Conservation (phyloP, 2,113 vertebrate genomes). For the Platichthys stellatus region DNA sequence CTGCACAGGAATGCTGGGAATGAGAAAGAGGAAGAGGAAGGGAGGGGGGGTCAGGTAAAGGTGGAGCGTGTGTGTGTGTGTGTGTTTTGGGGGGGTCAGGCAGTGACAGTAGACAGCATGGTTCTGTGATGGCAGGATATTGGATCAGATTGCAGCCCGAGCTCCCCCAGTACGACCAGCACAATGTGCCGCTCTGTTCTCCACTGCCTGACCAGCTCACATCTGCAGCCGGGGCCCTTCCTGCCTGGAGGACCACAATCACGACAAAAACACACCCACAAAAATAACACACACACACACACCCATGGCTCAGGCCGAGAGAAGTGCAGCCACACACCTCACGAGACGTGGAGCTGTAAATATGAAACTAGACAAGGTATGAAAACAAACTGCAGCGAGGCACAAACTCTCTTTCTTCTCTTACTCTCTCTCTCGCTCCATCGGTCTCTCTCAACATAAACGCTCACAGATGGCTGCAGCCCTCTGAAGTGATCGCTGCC, state of each 20-base stretch:
- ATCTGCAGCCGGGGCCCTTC: constrained; percentile 72
- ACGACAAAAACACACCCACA: constrained; percentile 71
- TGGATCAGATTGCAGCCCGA: constrained; percentile 75
- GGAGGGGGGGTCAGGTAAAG: constrained; percentile 35
- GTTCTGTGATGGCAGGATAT: constrained; percentile 69
- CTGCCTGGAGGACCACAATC: constrained; percentile 73
- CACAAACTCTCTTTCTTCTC: constrained; percentile 32
- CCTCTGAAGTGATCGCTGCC: constrained; percentile 27
- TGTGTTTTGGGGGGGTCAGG: constrained; percentile 32
- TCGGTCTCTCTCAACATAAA: constrained; percentile 20
- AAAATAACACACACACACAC: constrained; percentile 48
- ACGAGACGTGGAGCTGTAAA: constrained; percentile 35
- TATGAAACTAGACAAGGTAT: constrained; percentile 57
- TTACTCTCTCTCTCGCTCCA: not conserved
- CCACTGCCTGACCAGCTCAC: constrained; percentile 46
- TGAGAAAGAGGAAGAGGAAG: constrained; percentile 20
- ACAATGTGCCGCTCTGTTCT: constrained; percentile 81
- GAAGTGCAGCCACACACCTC: not conserved
- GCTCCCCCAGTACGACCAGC: constrained; percentile 48
- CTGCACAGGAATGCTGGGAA: constrained; percentile 49
- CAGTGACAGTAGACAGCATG: constrained; percentile 71
- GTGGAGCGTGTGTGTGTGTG: constrained; percentile 18
- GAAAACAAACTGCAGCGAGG: constrained; percentile 47
- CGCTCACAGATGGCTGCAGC: constrained; percentile 55
- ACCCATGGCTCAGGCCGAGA: not conserved